Conservation (phyloP, 1,140 invertebrate genomes). For the Diachasma alloeum region DNA sequence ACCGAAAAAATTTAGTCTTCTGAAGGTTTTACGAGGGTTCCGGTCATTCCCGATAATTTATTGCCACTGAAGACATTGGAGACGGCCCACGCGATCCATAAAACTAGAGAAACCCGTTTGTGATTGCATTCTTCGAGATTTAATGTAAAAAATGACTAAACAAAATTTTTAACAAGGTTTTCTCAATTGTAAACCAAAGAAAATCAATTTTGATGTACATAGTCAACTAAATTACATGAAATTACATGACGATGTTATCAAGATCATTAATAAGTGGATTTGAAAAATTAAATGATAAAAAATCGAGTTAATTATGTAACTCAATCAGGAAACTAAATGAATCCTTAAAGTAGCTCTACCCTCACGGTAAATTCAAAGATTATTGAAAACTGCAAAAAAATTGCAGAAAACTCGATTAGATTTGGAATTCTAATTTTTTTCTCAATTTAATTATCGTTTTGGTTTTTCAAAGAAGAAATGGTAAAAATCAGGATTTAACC, state of each 20-base stretch:
- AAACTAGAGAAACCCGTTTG: background rate
- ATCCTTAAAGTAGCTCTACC: too few relatives aligned
- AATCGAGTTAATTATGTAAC: too few relatives aligned
- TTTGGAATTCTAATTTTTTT: too few relatives aligned
- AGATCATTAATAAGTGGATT: background rate
- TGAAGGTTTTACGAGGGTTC: background rate
- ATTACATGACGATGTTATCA: background rate
- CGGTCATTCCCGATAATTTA: background rate
- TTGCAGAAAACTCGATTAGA: too few relatives aligned
- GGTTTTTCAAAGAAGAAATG: too few relatives aligned
- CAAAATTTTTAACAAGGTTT: background rate
- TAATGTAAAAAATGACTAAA: background rate
- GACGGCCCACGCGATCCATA: background rate
- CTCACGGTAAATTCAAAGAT: too few relatives aligned
- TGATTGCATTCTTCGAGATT: background rate
- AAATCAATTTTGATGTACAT: background rate
- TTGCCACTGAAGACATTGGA: background rate
- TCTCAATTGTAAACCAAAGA: background rate
- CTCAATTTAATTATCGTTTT: too few relatives aligned
- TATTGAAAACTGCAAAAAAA: too few relatives aligned
- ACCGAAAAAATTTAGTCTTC: background rate
- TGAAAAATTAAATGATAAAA: too few relatives aligned
- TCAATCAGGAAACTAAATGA: too few relatives aligned
- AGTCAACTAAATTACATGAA: background rate
- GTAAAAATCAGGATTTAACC: too few relatives aligned